A percentile compares a stretch with the other conserved stretches of the same genome.
Conservation (phyloP, 2,797 vertebrate species). For the Chaenodraco wilsoni region DNA sequence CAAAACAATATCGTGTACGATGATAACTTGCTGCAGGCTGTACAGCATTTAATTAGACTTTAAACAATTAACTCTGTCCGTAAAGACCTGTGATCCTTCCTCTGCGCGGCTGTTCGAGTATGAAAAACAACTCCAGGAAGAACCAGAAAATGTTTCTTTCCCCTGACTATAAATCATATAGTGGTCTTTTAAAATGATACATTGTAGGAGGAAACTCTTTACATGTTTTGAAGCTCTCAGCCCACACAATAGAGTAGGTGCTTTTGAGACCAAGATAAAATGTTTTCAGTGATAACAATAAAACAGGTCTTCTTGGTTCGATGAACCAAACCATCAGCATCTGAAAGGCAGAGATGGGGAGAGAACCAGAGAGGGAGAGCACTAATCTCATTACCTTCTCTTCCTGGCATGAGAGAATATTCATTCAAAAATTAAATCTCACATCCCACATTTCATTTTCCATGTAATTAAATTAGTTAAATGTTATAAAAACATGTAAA, state of each 20-base stretch:
- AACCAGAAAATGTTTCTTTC: conserved; percentile 19
- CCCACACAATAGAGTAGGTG: conserved; percentile 68
- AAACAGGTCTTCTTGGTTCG: conserved; percentile 68
- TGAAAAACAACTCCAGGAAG: conserved; percentile 45
- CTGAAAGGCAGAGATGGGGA: conserved; percentile 66
- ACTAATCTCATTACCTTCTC: conserved; percentile 80
- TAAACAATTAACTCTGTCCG: conserved; percentile 51
- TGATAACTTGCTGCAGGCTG: conserved; percentile 39
- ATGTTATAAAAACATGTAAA: conserved; percentile 85
- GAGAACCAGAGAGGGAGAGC: conserved; percentile 56
- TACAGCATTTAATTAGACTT: conserved; percentile 36
- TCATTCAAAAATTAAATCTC: conserved; percentile 73
- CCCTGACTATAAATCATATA: conserved; percentile 48
- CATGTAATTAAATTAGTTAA: conserved; percentile 86
- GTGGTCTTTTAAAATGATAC: conserved; percentile 55
- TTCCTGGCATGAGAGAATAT: conserved; percentile 76
- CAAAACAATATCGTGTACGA: conserved; percentile 23
- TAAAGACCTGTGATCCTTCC: conserved; percentile 40
- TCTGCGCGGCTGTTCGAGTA: conserved; percentile 5
- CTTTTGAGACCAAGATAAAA: conserved; percentile 67
- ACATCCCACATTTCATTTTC: conserved; percentile 80
- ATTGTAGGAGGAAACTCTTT: conserved; percentile 68
- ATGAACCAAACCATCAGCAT: conserved; percentile 67
- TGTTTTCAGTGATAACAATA: conserved; percentile 71
- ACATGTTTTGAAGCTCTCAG: conserved; percentile 57